phyloP scores from a whole-genome alignment of 2,797 vertebrate species.

The Synaphobranchus kaupii region DNA sequence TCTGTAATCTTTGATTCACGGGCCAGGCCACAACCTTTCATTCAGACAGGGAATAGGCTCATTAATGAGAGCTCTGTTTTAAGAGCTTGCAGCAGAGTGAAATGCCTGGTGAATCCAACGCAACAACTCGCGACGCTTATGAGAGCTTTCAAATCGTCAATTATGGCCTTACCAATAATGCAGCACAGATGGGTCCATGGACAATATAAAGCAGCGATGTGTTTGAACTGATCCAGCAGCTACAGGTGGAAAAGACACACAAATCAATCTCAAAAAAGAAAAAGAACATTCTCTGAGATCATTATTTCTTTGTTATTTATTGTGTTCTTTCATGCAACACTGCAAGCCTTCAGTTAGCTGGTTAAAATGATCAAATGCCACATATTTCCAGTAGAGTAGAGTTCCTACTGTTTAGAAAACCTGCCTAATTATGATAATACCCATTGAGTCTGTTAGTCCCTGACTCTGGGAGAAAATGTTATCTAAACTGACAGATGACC shows the following conservation, averaged over 20 bases:
- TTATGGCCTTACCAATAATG: constrained; percentile 81
- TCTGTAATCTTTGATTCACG: constrained; percentile 4
- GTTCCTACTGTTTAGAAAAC: background rate
- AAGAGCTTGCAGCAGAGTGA: background rate
- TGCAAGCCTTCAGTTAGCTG: background rate
- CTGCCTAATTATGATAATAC: background rate
- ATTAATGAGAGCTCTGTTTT: background rate
- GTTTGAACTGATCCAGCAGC: constrained; percentile 97
- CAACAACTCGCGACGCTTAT: background rate
- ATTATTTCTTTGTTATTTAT: background rate
- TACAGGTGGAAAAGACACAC: constrained; percentile 49
- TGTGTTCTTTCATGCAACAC: background rate
- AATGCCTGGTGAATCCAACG: background rate
- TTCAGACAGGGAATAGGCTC: background rate
- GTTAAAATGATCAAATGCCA: background rate
- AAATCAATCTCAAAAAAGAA: background rate
- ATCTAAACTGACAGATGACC: background rate
- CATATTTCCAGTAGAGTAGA: background rate
- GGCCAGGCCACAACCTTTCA: background rate
- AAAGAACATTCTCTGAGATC: background rate
- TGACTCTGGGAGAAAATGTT: background rate
- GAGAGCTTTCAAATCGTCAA: background rate
- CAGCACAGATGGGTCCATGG: constrained; percentile 96
- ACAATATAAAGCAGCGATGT: constrained; percentile 96
- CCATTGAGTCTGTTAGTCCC: background rate